phyloP scores from a whole-genome alignment of 2,113 vertebrate species.

The Menidia beryllina region DNA sequence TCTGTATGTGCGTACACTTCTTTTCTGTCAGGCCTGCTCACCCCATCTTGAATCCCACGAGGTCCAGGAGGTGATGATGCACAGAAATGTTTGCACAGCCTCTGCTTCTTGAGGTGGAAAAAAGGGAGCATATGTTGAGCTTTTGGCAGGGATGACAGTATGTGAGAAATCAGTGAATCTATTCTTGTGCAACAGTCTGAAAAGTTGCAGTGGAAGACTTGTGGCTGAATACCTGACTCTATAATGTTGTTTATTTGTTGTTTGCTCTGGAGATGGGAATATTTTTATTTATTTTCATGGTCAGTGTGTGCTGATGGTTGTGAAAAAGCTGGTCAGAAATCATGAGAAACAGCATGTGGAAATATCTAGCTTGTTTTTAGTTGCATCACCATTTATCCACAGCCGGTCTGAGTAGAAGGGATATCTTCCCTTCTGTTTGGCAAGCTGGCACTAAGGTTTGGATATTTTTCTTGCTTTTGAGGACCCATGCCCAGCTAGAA shows the following conservation, averaged over 20 bases:
- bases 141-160: conserved; percentile 31
- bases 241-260: conserved; percentile 42
- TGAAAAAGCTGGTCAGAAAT: too few species aligned
- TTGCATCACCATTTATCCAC: too few species aligned
- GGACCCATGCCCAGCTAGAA: too few species aligned
- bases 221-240: conserved; percentile 9
- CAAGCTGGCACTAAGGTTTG: too few species aligned
- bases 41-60: conserved; percentile 1
- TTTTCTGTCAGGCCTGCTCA: conserved; percentile 23
- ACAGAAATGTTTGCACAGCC: conserved; percentile 33
- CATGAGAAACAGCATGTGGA: too few species aligned
- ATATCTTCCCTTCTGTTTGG: too few species aligned
- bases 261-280: conserved; percentile 47
- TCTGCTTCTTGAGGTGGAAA: conserved; percentile 20
- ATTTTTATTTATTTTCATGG: too few species aligned
- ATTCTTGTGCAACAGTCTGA: conserved; percentile 21
- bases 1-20: too few species aligned
- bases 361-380: too few species aligned
- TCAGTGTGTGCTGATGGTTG: too few species aligned
- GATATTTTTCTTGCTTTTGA: too few species aligned
- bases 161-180: conserved; percentile 45
- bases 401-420: too few species aligned
- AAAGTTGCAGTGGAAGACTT: conserved; percentile 22
- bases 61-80: conserved; percentile 22
- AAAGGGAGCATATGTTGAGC: conserved; percentile 8